Conservation (phyloP, 2,797 vertebrate genomes). For the Denticeps clupeoides region DNA sequence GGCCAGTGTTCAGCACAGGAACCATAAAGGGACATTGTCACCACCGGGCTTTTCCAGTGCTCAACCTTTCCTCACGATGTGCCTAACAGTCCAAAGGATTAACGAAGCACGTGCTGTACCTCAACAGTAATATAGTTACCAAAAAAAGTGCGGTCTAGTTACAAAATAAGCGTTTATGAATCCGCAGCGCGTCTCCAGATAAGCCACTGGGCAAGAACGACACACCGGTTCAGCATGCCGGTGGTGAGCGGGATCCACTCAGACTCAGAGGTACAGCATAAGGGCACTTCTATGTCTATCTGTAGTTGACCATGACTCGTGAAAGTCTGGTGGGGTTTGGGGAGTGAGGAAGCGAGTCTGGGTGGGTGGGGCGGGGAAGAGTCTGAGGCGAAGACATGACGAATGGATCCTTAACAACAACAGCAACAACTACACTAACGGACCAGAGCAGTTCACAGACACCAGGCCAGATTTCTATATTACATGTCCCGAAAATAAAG, state of each 20-base stretch:
- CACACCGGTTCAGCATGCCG: slow-evolving; percentile 9
- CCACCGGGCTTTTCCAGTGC: not conserved
- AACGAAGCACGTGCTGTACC: slow-evolving; percentile 1
- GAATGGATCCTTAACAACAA: no score
- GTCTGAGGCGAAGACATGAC: no score
- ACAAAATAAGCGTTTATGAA: not conserved
- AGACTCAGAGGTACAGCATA: slow-evolving; percentile 50
- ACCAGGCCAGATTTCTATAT: no score
- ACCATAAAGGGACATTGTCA: not conserved
- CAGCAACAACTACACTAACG: no score
- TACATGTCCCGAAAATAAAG: no score
- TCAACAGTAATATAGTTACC: not conserved
- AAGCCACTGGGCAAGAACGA: no score
- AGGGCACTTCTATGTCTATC: slow-evolving; percentile 62
- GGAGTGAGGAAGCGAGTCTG: not conserved
- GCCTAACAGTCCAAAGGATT: slow-evolving; percentile 48
- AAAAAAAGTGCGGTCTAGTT: not conserved
- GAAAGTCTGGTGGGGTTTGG: not conserved
- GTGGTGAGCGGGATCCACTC: slow-evolving; percentile 16
- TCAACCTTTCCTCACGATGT: slow-evolving; percentile 15
- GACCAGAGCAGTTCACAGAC: no score
- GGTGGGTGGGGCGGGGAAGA: not conserved
- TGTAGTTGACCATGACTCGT: no score
- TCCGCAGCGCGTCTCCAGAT: not conserved
- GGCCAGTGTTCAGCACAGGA: no score